Evolutionary conservation across 2,113 vertebrate genomes (phyloP), one percentile per base, ranked within the genome.

Genomic region (Eublepharis macularius): DNA sequence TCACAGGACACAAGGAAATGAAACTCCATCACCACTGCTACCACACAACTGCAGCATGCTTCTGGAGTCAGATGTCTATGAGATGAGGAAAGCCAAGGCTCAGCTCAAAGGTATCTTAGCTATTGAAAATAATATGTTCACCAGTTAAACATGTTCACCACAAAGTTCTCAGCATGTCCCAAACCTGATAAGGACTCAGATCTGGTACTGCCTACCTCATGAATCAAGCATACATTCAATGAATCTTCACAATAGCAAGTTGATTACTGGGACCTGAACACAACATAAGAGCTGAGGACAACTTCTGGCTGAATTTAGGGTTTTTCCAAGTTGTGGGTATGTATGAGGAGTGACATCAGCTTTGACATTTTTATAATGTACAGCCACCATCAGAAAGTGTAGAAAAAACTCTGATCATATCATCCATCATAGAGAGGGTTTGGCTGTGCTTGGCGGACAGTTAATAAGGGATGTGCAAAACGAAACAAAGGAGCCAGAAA

Each of bases 301-400:
- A 92, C 92, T 92, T 94, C 90, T 94, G 94, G 92, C 88, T 90
- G 89, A 91, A 92, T 86, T 94, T 92, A 92, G 80, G 91, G 93
- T 93, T 92, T 90, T 85, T 92, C 88, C 92, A 92, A 94, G 87
- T 95, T 92, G 94, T 66, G 90, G 93, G 86, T 89, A 87, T 82
- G 89, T 90, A 86, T 88, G 80, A 92, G 72, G 86, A 92, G 80
- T 92, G 92, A 93, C 94, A 93, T 94, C 92, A 92, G 90, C 86
- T 93, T 41, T 45, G 84, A 75, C 90, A 24, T 70, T n/a, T 84
- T 26, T 88, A 84, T 91, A 66, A 81, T 89, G 45, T 90, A 89
- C 87, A 92, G 89, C 92, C 87, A 86, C 85, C 63, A 92, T 63
- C 83, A 84, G 24, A 36, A 36, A 51, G 57, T 51, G 41, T 76